These are phyloP conservation scores for Pachydiplax longipennis DNA, from an alignment of 2,888 invertebrate species.

Conservation along the genomic window DNA sequence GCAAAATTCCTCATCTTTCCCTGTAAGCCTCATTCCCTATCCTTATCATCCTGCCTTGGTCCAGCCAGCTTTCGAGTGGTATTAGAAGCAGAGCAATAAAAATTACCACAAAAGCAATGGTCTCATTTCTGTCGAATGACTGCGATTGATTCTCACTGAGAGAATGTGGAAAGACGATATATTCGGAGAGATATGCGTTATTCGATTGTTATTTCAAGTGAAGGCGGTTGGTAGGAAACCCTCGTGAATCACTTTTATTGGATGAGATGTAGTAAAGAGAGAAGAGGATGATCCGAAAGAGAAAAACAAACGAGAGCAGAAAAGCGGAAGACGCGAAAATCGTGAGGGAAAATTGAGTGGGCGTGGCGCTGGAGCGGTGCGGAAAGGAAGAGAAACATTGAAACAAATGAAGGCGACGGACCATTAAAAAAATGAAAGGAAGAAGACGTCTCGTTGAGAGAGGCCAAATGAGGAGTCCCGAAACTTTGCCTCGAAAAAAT, in stretches of 20 bases:
- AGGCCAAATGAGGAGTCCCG: neutral
- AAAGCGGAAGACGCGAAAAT: neutral
- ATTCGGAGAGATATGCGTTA: neutral
- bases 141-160: no score
- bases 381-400: neutral
- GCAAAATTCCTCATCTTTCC: no score
- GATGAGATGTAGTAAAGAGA: neutral
- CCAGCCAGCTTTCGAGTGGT: no score
- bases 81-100: no score
- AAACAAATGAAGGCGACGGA: slow-evolving; percentile 35
- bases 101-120: no score
- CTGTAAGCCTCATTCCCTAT: no score
- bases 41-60: no score
- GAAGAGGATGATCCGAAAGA: neutral
- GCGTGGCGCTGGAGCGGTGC: slow-evolving; percentile 1
- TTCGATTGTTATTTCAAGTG: neutral
- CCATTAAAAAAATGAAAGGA: slow-evolving; percentile 30
- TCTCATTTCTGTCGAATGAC: no score
- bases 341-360: neutral
- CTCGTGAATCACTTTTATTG: neutral
- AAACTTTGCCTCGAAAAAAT: no score
- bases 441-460: slow-evolving; percentile 2
- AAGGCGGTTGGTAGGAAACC: neutral
- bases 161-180: neutral
- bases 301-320: neutral